Base-by-base conservation (phyloP, 1,140 invertebrate genomes). In the Rhagoletis zephyria region DNA sequence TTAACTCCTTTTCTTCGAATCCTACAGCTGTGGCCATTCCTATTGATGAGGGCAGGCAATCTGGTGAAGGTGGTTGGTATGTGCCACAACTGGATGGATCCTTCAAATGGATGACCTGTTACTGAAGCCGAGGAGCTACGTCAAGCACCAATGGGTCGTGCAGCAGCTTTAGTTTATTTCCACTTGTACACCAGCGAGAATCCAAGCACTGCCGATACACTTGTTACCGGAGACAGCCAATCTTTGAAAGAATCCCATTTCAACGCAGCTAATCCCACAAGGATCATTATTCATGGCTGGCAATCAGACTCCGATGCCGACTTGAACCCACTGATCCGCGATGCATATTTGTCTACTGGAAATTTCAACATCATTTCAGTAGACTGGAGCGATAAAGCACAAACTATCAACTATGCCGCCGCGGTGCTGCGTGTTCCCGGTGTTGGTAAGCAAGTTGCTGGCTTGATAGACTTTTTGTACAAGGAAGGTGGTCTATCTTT, bases 371-470 rank as follows among this genome's bases (percentile, higher is more conserved):
- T 94, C 40, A 94, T 96, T 87, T 92, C 94, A 42, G 93, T 96
- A 0, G 95, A 96, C 88, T 96, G 96, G 96, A 94, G 93, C 9
- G 91, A 94, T 5, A 95, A 95, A 6, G 91, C 91, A 63, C 89
- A 90, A 14, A 93, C 93, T 61, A 90, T 94, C 4, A 94, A 94
- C 65, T 94, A 94, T 42, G 89, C 93, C 10, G 92, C 94, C 48
- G 94, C 95, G 0, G 89, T 90, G 1, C 48, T 89, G 65, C 89
- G 91, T 87, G 93, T 94, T 0, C n/a, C 86, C 16, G 87, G 85
- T 16, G 90, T 93, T 48, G 92, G 91, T 77, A 89, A 89, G 64
- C 89, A 92, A 67, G 91, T 94, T 1, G 90, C 91, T n/a, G 45
- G n/a, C 14, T 90, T 94, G 89, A 89, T 93, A 65, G 90, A 94